Evolutionary conservation across 2,888 invertebrate species (phyloP), one percentile per base, ranked within the genome.

Genomic region (Octodonta nipae): DNA sequence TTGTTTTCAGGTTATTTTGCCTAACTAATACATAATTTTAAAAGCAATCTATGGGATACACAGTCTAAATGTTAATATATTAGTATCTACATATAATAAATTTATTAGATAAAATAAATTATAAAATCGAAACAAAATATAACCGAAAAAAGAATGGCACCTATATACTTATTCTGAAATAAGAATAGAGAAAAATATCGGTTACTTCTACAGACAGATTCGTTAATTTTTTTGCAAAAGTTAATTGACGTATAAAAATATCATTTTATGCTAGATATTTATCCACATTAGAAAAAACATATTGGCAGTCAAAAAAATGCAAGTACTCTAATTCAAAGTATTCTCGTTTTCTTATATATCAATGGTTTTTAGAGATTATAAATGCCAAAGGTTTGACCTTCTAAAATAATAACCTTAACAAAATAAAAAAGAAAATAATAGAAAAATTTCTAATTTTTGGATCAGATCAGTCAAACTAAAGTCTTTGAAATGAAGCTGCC

Each of bases 211-310:
- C 33, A 37, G 15, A 33, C 35, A 29, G 34, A 31, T 37, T 31
- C 26, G 28, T 36, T n/a, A n/a, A n/a, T 22, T 22, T 22, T 22
- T 11, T 22, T 22, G 11, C 22, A 22, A 22, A 22, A 22, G 4
- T 22, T 22, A 22, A 22, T 22, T 22, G 44, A 44, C 44, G 39
- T 44, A 44, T 40, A 44, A 44, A 44, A 44, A 44, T 44, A 44
- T 42, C 34, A 34, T 40, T 32, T 35, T 37, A 34, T 34, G 26
- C 28, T 26, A 30, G 30, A 11, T 22, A 22, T 3, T 22, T 22
- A 10, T 22, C 11, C 11, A 32, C 26, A 13, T 15, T 34, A 22
- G 30, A 34, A 34, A 28, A 29, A 34, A 16, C 15, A 26, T 34
- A 14, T 34, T 34, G 30, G 34, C 34, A 34, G 30, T 22, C n/a